These are phyloP conservation scores for Scomber japonicus DNA, from an alignment of 2,113 vertebrate genomes.

Conservation along the genomic window DNA sequence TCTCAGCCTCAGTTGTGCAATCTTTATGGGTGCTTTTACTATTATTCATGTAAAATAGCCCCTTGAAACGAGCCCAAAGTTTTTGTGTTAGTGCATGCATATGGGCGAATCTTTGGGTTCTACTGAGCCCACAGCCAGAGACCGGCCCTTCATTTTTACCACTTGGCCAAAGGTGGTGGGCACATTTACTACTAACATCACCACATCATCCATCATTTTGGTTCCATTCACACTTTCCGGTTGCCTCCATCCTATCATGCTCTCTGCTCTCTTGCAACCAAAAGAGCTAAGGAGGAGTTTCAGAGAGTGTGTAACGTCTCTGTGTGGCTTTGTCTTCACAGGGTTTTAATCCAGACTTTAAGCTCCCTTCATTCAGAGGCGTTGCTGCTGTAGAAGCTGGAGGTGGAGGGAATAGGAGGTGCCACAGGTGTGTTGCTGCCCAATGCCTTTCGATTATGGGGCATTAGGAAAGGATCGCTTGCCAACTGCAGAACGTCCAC, in stretches of 20 bases:
- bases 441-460: slow-evolving; percentile 93
- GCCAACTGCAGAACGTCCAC: slow-evolving; percentile 95
- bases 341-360: slow-evolving; percentile 25
- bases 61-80: slow-evolving; percentile 49
- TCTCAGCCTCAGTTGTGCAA: slow-evolving; percentile 70
- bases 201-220: slow-evolving; percentile 38
- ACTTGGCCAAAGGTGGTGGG: slow-evolving; percentile 38
- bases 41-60: slow-evolving; percentile 49
- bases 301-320: slow-evolving; percentile 30
- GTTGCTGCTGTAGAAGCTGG: slow-evolving; percentile 92
- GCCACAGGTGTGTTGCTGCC: slow-evolving; percentile 86
- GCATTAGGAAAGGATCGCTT: slow-evolving; percentile 94
- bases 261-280: slow-evolving; percentile 2
- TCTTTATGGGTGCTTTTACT: slow-evolving; percentile 56
- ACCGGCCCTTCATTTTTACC: slow-evolving; percentile 51
- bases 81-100: slow-evolving; percentile 73
- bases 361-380: slow-evolving; percentile 89
- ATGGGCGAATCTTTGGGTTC: slow-evolving; percentile 75
- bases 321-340: slow-evolving; percentile 31
- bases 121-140: slow-evolving; percentile 64
- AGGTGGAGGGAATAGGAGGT: slow-evolving; percentile 90
- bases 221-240: slow-evolving; percentile 47
- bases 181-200: slow-evolving; percentile 28
- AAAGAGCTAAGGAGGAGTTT: slow-evolving; percentile 40
- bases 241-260: slow-evolving; percentile 36